Conservation (phyloP, 2,797 vertebrate species). For the Eidolon dupreanum region DNA sequence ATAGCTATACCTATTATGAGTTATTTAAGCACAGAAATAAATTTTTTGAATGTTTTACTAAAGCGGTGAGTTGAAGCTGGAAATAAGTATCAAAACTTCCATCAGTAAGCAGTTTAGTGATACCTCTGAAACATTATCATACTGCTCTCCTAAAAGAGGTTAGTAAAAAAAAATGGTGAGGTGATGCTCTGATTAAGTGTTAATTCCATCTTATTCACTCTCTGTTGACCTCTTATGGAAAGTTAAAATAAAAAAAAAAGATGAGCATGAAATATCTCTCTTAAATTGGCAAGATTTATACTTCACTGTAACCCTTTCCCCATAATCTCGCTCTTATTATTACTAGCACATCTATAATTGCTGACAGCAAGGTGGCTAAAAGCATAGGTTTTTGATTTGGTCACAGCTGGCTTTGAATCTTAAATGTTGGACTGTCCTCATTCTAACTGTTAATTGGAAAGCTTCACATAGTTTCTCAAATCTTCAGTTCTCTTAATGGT, state of each 20-base stretch:
- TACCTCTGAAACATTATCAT: neutral
- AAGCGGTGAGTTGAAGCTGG: neutral
- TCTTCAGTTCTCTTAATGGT: neutral
- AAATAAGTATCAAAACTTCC: neutral
- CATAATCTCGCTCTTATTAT: neutral
- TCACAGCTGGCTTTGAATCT: neutral
- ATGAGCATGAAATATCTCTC: neutral
- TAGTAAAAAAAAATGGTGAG: neutral
- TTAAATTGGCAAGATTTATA: neutral
- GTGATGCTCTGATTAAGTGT: neutral
- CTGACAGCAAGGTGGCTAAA: neutral
- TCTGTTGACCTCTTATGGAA: neutral
- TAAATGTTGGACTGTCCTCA: neutral
- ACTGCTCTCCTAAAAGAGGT: neutral
- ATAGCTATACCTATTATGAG: neutral
- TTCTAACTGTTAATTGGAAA: neutral
- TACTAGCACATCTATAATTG: neutral
- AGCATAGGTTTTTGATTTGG: neutral
- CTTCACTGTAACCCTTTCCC: neutral
- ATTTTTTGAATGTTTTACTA: neutral
- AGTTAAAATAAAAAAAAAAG: too few species aligned
- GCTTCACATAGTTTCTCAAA: neutral
- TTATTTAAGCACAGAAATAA: neutral
- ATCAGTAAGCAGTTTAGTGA: neutral
- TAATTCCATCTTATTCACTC: neutral